These are phyloP conservation scores for Cerastis rubricosa DNA, from an alignment of 2,888 invertebrate species.

Conservation along the genomic window DNA sequence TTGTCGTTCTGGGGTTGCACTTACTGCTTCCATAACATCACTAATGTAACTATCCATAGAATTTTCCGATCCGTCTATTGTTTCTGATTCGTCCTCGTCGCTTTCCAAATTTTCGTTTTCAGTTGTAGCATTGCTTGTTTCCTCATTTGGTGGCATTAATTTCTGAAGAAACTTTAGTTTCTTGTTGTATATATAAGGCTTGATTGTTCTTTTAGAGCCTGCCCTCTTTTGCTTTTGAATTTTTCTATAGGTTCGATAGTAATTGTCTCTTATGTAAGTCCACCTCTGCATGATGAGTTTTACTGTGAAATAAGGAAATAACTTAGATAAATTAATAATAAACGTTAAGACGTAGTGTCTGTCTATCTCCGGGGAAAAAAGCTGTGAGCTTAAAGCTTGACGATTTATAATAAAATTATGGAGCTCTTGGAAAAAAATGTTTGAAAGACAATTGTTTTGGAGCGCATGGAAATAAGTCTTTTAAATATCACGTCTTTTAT, in stretches of 20 bases:
- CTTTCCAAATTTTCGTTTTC: neutral
- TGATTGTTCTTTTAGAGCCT: neutral
- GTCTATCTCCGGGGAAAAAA: neutral
- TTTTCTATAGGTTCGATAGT: conserved; percentile 23
- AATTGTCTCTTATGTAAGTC: conserved; percentile 33
- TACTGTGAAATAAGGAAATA: conserved; percentile 9
- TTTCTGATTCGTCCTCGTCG: neutral
- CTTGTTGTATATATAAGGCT: conserved; percentile 25
- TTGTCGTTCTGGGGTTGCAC: neutral
- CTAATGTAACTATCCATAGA: neutral
- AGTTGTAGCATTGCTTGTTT: neutral
- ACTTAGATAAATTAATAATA: neutral
- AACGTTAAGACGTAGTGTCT: neutral
- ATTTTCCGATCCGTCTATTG: neutral
- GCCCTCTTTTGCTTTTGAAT: conserved; percentile 1
- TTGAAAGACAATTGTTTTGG: no score
- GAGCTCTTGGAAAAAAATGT: no score
- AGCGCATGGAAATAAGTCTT: no score
- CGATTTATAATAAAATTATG: no score
- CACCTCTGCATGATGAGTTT: conserved; percentile 32
- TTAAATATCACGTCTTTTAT: no score
- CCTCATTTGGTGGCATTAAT: neutral
- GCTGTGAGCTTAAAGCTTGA: no score
- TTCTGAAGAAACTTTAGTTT: conserved; percentile 18
- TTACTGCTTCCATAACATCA: neutral